Base-by-base conservation (phyloP, 2,888 invertebrate genomes). In the Mythimna loreyi region DNA sequence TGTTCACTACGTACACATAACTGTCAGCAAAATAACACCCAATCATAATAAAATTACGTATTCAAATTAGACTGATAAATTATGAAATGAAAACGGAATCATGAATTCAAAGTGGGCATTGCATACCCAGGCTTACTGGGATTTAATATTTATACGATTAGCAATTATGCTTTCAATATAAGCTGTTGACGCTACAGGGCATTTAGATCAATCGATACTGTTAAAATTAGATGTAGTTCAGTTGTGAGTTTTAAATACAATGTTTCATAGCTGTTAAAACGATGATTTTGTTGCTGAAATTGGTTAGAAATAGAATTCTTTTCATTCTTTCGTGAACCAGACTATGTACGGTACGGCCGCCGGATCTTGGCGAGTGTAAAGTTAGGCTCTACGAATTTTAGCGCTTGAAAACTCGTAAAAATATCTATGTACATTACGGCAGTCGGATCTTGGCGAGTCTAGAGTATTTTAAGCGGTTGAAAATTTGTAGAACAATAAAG, bases 111-210 rank as follows among this genome's bases (percentile, higher is more conserved):
- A 76, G 36, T 50, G 13, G 4, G 16, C n/a, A 53, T 28, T 52
- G 19, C 45, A 55, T 55, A 45, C 25, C n/a, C 33, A 0, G 21
- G 43, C 28, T 36, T 9, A 49, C 16, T 13, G 47, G 50, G 50
- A 47, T 65, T 72, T 50, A 64, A 75, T 72, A 78, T 66, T 73
- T 52, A 55, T 33, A 21, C 50, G 53, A 30, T 57, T 11, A 19
- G 47, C 58, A 47, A 67, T 75, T 40, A 56, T 33, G 61, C 67
- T 78, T 78, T 67, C 79, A 73, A 25, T 61, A 33, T 56, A 30
- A 45, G 61, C 58, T 78, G 58, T 78, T 58, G 78, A 50, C 50
- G 28, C 58, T 49, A 67, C 61, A 55, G 50, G 28, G 58, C 40
- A 55, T 62, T 58, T 25, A 62, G 50, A 62, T 75, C 53, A 47